Evolutionary conservation across 2,797 vertebrate species (phyloP).

Genomic region (Phaenicophaeus curvirostris): DNA sequence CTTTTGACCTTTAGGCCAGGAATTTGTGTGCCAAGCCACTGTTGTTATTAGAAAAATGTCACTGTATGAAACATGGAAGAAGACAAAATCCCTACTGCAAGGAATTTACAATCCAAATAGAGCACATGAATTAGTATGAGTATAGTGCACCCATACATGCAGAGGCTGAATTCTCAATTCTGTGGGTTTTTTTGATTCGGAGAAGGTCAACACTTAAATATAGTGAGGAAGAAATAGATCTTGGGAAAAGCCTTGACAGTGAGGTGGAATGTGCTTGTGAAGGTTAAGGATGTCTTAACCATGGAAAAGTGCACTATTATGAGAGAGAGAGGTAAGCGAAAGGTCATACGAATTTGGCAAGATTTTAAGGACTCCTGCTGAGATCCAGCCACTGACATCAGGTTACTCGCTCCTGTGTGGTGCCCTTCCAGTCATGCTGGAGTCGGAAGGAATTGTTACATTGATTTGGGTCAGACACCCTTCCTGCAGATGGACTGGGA

Average conservation of each 20-base stretch:
- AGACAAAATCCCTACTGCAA: not conserved
- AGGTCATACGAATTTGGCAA: not conserved
- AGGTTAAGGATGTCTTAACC: not conserved
- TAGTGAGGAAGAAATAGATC: not conserved
- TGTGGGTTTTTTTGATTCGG: not conserved
- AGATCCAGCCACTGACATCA: not conserved
- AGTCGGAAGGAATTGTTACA: not conserved
- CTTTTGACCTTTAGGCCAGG: not conserved
- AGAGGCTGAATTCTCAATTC: not conserved
- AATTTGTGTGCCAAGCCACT: not conserved
- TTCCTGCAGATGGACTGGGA: not conserved
- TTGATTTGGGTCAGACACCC: not conserved
- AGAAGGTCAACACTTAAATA: not conserved
- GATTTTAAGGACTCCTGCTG: not conserved
- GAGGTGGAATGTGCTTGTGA: not conserved
- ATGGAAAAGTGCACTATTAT: not conserved
- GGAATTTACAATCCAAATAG: not conserved
- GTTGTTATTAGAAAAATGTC: not conserved
- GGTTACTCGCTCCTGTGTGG: not conserved
- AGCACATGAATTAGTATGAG: not conserved
- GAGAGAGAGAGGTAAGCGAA: not conserved
- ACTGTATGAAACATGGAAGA: not conserved
- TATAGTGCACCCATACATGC: accelerated
- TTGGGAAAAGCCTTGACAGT: not conserved
- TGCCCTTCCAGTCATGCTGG: not conserved